A percentile compares a stretch with the other conserved stretches of the same genome.
Conservation (phyloP, 2,888 invertebrate genomes). For the Drosophila monieri region DNA sequence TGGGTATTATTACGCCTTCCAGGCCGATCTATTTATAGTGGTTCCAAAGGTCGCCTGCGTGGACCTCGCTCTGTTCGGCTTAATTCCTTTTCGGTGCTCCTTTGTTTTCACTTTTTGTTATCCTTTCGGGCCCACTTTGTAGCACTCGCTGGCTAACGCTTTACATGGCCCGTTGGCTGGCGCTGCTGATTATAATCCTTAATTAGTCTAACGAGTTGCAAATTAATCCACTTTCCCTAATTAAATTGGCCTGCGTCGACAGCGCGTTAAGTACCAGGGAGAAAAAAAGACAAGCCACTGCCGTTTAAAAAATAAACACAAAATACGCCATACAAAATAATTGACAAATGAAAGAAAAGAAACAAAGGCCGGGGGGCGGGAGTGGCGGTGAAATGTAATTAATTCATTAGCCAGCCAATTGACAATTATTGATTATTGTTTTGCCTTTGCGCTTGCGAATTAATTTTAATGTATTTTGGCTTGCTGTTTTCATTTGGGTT, state of each 20-base stretch:
- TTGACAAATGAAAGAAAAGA: conserved; percentile 14
- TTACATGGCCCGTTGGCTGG: conserved; percentile 36
- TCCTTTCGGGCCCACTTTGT: conserved; percentile 42
- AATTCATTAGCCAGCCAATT: conserved; percentile 76
- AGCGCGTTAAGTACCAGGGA: conserved; percentile 28
- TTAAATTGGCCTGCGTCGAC: conserved; percentile 72
- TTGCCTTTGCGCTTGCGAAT: conserved; percentile 45
- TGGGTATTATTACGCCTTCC: conserved; percentile 19
- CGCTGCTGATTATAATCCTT: conserved; percentile 78
- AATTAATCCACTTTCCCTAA: conserved; percentile 83
- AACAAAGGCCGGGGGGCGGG: background rate
- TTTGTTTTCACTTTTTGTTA: conserved; percentile 46
- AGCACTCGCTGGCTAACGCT: conserved; percentile 25
- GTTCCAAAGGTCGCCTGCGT: conserved; percentile 64
- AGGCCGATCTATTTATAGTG: conserved; percentile 52
- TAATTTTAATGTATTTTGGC: conserved; percentile 41
- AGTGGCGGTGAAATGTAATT: conserved; percentile 61
- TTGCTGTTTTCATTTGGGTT: conserved; percentile 21
- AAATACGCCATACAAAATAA: conserved; percentile 31
- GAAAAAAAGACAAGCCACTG: conserved; percentile 18
- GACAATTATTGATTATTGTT: conserved; percentile 80
- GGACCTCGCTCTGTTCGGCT: conserved; percentile 19
- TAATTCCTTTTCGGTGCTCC: conserved; percentile 25
- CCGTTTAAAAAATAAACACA: conserved; percentile 56
- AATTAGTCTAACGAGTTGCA: conserved; percentile 83